Evolutionary conservation across 2,113 vertebrate species (phyloP).

Genomic region (Falcunculus frontatus): DNA sequence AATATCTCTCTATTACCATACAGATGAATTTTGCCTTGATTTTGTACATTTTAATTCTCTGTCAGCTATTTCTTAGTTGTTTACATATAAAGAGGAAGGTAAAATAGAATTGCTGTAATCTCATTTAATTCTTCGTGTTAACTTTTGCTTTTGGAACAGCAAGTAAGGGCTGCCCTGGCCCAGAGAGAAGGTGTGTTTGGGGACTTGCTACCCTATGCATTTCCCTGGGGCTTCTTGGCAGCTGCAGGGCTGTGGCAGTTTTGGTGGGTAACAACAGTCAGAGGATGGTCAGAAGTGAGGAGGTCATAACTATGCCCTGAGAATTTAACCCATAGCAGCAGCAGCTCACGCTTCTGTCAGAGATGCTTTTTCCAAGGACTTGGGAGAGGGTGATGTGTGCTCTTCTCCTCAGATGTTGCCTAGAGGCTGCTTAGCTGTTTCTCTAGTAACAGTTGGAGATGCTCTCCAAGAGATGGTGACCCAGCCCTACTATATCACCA

Average conservation of each 20-base stretch:
- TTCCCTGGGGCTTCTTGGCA: not conserved
- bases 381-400: not conserved
- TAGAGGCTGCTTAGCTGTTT: not conserved
- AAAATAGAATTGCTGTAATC: not conserved
- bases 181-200: accelerated
- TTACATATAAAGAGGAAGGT: not conserved
- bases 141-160: not conserved
- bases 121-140: not conserved
- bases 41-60: not conserved
- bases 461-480: not conserved
- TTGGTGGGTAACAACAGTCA: not conserved
- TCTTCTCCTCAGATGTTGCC: not conserved
- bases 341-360: not conserved
- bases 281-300: not conserved
- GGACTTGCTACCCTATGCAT: accelerated
- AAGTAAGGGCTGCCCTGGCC: not conserved
- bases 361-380: not conserved
- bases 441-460: not conserved
- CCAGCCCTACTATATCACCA: accelerated
- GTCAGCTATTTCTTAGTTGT: not conserved
- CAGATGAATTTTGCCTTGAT: not conserved
- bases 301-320: not conserved
- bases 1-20: not conserved
- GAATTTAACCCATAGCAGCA: not conserved
- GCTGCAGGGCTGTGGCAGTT: not conserved